Conservation (phyloP, 2,113 vertebrate genomes). For the Ceyx melanurus region DNA sequence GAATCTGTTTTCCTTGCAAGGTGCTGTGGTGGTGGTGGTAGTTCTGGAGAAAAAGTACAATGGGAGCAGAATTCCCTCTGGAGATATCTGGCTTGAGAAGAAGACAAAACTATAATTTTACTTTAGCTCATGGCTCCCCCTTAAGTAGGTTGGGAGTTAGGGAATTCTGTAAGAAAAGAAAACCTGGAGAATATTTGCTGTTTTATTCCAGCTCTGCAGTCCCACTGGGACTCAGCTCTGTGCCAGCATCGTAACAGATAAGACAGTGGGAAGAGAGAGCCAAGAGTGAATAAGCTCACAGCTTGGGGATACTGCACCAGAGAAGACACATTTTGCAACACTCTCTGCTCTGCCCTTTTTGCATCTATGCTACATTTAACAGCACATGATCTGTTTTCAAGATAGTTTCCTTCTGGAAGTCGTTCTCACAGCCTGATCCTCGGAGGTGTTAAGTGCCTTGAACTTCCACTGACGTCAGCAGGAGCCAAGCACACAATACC, state of each 20-base stretch:
- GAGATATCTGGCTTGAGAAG: conserved; percentile 65
- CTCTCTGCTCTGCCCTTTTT: conserved; percentile 1
- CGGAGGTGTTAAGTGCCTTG: conserved; percentile 61
- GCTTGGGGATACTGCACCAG: conserved; percentile 10
- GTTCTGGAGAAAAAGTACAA: conserved; percentile 26
- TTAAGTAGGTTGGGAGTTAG: conserved; percentile 71
- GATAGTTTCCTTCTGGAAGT: conserved; percentile 46
- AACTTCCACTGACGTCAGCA: conserved; percentile 25
- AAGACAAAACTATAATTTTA: conserved; percentile 74
- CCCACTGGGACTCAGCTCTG: conserved; percentile 20
- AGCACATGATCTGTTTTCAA: conserved; percentile 59
- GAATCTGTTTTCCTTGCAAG: conserved; percentile 43
- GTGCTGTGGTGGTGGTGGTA: conserved; percentile 42
- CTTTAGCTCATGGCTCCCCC: conserved; percentile 69
- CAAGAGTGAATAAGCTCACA: conserved; percentile 63
- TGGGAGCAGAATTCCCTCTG: conserved; percentile 27
- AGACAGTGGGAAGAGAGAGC: conserved; percentile 48
- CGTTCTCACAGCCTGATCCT: background rate
- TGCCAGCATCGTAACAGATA: conserved; percentile 73
- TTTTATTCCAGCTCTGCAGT: conserved; percentile 56
- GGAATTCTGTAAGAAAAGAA: conserved; percentile 70
- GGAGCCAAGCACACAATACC: background rate
- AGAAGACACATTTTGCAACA: conserved; percentile 49
- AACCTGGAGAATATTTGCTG: conserved; percentile 70
- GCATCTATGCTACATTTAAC: conserved; percentile 35